Conservation (phyloP, 2,113 vertebrate species). For the Notechis scutatus region DNA sequence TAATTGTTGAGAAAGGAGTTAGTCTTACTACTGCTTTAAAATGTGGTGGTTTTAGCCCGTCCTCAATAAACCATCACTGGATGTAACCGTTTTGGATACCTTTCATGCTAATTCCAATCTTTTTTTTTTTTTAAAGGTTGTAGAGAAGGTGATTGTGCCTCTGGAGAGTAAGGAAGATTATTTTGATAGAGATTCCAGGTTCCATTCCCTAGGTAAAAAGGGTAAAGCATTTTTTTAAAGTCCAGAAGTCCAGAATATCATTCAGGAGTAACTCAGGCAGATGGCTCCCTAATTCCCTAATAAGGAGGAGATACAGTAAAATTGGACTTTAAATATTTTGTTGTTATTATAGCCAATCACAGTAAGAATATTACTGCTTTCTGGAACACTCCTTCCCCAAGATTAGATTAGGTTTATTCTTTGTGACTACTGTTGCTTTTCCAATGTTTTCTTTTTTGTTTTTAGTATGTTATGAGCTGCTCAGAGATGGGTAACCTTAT, state of each 20-base stretch:
- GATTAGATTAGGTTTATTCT: not conserved
- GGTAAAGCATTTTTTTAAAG: not conserved
- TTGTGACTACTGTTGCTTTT: not conserved
- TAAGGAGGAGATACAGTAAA: not conserved
- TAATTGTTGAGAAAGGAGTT: not conserved
- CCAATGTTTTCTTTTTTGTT: not conserved
- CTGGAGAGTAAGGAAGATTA: not conserved
- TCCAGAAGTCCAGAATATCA: not conserved
- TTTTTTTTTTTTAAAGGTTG: not conserved
- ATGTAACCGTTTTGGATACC: not conserved
- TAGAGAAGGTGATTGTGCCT: not conserved
- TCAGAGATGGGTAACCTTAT: not conserved
- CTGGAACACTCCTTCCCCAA: not conserved
- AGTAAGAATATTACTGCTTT: not conserved
- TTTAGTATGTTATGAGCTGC: not conserved
- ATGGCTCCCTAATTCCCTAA: not conserved
- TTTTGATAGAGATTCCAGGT: not conserved
- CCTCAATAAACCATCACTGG: not conserved
- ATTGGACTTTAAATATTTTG: not conserved
- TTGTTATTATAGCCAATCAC: not conserved
- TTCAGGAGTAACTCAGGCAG: not conserved
- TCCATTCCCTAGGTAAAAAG: not conserved
- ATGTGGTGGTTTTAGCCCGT: not conserved
- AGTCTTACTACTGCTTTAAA: not conserved
- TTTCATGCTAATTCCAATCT: not conserved